Evolutionary conservation across 2,888 invertebrate species (phyloP), one percentile per base, ranked within the genome.

Genomic region (Spisula solida): DNA sequence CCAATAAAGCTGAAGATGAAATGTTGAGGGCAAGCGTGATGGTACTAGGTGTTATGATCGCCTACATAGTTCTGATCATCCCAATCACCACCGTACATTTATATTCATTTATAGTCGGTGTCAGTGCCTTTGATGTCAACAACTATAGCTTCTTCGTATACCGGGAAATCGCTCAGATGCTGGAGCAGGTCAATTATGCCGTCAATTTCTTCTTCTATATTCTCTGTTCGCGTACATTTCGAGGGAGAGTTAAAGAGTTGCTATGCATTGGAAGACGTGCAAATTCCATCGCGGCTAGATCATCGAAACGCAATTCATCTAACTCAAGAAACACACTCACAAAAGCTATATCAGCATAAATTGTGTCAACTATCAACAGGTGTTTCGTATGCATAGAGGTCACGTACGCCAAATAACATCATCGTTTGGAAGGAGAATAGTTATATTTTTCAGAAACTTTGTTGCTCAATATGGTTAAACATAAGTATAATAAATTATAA

Each of bases 191-290:
- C 41, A 95, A 95, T 79, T 94, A 95, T 87, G 92, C 94, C 51
- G 91, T 94, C 85, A 95, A 95, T 88, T 95, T 95, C 88, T 92
- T 94, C 86, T 87, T 95, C 60, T 95, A 95, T 82, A 92, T 94
- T 5, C 84, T 94, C n/a, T 92, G 93, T 79, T 93, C 94, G 29
- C 79, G 84, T n/a, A 81, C 89, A 34, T 95, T 94, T 82, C 88
- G 94, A 34, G 48, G 47, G 18, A 79, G 91, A 0, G 90, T 92
- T 8, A 29, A 88, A 18, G 83, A 89, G 29, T 34, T 93, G 6
- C 84, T 86, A 20, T 81, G 82, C 82, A 31, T 83, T 51, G 80
- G 34, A 18, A 25, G 18, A 51, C 47, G 79, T 20, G 6, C 47
- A 0, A 16, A 20, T 80, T 14, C 18, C 16, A 1, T 14, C 5